Base-by-base conservation (phyloP, 2,797 vertebrate genomes). In the Natrix natrix region DNA sequence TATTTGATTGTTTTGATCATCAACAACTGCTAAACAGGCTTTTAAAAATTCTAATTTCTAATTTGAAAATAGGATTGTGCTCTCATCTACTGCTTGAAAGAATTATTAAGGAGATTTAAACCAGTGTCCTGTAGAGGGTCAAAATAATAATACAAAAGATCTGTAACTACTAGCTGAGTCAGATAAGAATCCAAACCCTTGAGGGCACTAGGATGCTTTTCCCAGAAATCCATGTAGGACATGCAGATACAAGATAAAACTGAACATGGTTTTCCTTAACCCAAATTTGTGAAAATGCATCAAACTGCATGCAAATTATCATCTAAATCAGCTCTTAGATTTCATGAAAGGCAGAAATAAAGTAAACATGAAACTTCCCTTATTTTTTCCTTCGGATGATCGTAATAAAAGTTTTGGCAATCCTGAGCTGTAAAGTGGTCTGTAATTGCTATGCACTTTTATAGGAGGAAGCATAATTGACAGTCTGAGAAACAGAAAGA, bases 341-440 rank as follows among this genome's bases (percentile, higher is more conserved):
- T 56, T 24, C 61, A 22, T 14, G 37, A 61, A 5, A 54, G 86
- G 55, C 5, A n/a, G 0, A 88, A 14, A 90, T 74, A 20, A 78
- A 43, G 3, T 54, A 88, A 87, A 32, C 0, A 26, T 20, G 26
- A 57, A 74, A 89, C 14, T 24, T 61, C 28, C 43, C 20, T 57
- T 93, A 43, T 59, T 14, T 92, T 92, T 60, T 78, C 96, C 86
- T 78, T 4, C 14, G 37, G 94, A 94, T 95, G 95, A 66, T 95
- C 93, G 95, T 90, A 92, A 91, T 94, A 95, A 95, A 94, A 95
- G 59, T 93, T 37, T 93, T 92, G 87, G 96, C 95, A 94, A 92
- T 93, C 89, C 94, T 90, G 92, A 28, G 95, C 96, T 95, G 90
- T 94, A 96, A 95, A 95, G 95, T 24, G 4, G 91, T 91, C 57